phyloP scores from a whole-genome alignment of 2,113 vertebrate species.

The Podarcis cretensis region DNA sequence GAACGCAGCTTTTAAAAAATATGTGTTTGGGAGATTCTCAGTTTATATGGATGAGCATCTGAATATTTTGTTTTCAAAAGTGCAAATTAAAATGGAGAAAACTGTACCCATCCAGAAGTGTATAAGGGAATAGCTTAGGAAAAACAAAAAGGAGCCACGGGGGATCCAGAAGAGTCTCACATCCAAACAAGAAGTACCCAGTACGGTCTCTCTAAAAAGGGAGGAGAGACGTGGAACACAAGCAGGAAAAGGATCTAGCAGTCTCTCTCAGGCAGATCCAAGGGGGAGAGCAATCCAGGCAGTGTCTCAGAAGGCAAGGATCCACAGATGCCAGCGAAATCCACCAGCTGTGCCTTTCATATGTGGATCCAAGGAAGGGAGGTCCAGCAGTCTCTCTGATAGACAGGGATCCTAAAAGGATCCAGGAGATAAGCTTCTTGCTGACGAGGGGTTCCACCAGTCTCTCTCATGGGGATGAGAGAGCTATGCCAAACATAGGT shows the following conservation, averaged over 20 bases:
- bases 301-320: conserved; percentile 40
- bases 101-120: conserved; percentile 44
- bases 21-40: conserved; percentile 51
- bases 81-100: conserved; percentile 64
- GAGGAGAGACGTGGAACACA: conserved; percentile 1
- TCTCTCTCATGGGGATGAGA: conserved; percentile 8
- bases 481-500: conserved; percentile 1
- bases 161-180: conserved; percentile 47
- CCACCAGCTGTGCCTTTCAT: conserved; percentile 14
- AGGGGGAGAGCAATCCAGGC: conserved; percentile 30
- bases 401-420: not conserved
- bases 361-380: conserved; percentile 6
- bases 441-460: conserved; percentile 4
- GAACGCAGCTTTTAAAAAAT: conserved; percentile 51
- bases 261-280: conserved; percentile 18
- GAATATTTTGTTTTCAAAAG: conserved; percentile 64
- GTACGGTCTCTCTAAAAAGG: conserved; percentile 21
- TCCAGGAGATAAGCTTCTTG: conserved; percentile 6
- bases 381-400: conserved; percentile 15
- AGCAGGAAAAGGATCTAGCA: conserved; percentile 10
- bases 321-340: conserved; percentile 10
- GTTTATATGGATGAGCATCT: conserved; percentile 67
- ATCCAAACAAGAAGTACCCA: conserved; percentile 48
- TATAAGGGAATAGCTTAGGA: conserved; percentile 30
- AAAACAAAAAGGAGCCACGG: not conserved